phyloP scores from a whole-genome alignment of 2,113 vertebrate species.

The Barnardius zonarius region DNA sequence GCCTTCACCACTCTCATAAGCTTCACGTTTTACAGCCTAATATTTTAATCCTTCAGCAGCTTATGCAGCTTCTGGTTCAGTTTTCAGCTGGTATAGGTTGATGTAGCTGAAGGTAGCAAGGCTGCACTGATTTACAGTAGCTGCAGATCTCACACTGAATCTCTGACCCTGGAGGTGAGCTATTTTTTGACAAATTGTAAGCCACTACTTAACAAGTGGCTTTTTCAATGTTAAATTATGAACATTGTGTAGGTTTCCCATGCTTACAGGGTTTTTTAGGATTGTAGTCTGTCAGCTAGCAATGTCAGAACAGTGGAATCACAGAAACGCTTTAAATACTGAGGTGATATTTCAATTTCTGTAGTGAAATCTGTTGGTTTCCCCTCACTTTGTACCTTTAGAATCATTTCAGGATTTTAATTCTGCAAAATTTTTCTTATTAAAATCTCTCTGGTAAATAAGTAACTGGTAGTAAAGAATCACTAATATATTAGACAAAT shows the following conservation, averaged over 20 bases:
- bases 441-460: neutral
- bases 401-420: neutral
- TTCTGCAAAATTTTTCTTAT: neutral
- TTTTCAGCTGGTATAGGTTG: neutral
- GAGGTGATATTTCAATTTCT: neutral
- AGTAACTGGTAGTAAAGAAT: neutral
- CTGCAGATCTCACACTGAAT: neutral
- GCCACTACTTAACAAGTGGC: neutral
- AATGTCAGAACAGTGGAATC: neutral
- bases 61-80: accelerated
- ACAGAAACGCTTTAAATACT: neutral
- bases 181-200: neutral
- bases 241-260: neutral
- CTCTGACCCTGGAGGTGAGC: neutral
- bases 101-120: neutral
- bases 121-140: neutral
- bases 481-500: neutral
- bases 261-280: neutral
- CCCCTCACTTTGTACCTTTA: neutral
- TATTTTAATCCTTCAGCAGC: neutral
- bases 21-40: neutral
- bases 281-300: neutral
- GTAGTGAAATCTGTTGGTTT: neutral
- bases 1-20: neutral
- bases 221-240: neutral